Base-by-base conservation (phyloP, 2,888 invertebrate species). In the Brassicogethes aeneus region DNA sequence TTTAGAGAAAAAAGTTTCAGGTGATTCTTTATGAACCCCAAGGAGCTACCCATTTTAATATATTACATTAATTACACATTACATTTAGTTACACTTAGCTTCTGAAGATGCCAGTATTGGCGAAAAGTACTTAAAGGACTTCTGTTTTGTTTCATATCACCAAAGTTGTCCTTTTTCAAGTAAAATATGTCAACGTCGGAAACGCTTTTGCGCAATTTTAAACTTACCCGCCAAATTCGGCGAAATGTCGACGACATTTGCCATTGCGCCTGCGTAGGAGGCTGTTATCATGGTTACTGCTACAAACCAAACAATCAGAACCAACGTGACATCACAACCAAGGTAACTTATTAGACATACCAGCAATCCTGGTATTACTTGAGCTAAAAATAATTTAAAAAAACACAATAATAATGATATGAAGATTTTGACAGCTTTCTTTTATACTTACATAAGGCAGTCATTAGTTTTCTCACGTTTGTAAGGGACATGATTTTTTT, bases 161-260 rank as follows among this genome's bases (percentile, higher is more conserved):
- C n/a, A n/a, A n/a, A n/a, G n/a, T n/a, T n/a, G n/a, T n/a, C n/a
- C n/a, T n/a, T n/a, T n/a, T n/a, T n/a, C n/a, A n/a, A n/a, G n/a
- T n/a, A n/a, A n/a, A n/a, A n/a, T n/a, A n/a, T n/a, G n/a, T n/a
- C n/a, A n/a, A n/a, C n/a, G n/a, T n/a, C n/a, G n/a, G n/a, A n/a
- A n/a, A n/a, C n/a, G n/a, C n/a, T n/a, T n/a, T n/a, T n/a, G n/a
- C n/a, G n/a, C n/a, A n/a, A n/a, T n/a, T n/a, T n/a, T n/a, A n/a
- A 23, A 7, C 10, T 23, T 32, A 32, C 32, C 85, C 38, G 85
- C 84, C 54, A 81, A 78, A 66, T 85, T 83, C n/a, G 85, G 84
- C 1, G 84, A 82, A 39, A 85, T 80, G 60, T 85, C 85, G 12
- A 85, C 82, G 46, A 84, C 79, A 55, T 79, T 84, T 1, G 83